Evolutionary conservation across 2,888 invertebrate species (phyloP).

Genomic region (Harpagoxenus sublaevis): DNA sequence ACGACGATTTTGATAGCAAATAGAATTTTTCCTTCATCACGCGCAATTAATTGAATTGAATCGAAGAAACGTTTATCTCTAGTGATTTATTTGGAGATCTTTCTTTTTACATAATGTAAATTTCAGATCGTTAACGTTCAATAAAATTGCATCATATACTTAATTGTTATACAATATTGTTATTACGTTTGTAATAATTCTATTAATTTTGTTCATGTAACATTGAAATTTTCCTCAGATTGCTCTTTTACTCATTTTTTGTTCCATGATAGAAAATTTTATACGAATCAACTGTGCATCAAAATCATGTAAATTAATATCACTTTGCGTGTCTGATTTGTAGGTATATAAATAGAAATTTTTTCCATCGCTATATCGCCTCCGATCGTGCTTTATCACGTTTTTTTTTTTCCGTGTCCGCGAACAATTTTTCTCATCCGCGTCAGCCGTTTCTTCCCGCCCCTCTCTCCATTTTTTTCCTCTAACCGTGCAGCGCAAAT

Average conservation of each 20-base stretch:
- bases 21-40: neutral
- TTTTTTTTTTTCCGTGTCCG: neutral
- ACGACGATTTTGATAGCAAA: neutral
- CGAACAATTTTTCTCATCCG: neutral
- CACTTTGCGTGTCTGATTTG: neutral
- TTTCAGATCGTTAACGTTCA: neutral
- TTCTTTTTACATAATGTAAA: neutral
- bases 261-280: neutral
- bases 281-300: neutral
- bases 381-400: neutral
- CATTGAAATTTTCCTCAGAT: neutral
- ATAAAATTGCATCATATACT: neutral
- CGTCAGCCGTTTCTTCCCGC: neutral
- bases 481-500: neutral
- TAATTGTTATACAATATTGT: neutral
- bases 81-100: neutral
- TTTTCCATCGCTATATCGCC: neutral
- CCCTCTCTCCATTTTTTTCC: neutral
- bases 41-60: neutral
- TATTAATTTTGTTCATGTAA: neutral
- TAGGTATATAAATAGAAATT: neutral
- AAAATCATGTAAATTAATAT: conserved; percentile 2
- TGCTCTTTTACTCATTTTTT: neutral
- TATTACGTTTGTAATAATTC: neutral
- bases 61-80: neutral